phyloP scores from a whole-genome alignment of 2,888 invertebrate species.

The Ptychoptera albimana region DNA sequence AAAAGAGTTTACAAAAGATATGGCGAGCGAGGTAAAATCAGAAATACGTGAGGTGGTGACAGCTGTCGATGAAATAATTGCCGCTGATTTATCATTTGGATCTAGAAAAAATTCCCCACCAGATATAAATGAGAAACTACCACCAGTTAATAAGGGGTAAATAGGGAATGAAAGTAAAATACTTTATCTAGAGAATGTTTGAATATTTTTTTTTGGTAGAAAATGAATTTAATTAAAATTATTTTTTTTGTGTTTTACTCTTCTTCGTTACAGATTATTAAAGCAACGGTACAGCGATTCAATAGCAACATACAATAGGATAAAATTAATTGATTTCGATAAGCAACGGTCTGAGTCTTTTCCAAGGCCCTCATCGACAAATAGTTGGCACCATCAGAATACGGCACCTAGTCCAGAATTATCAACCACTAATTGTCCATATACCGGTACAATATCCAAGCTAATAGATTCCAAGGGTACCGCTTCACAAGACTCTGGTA shows the following conservation, averaged over 20 bases:
- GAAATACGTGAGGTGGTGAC: slow-evolving; percentile 59
- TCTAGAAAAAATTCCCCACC: slow-evolving; percentile 35
- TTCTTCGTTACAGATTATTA: slow-evolving; percentile 7
- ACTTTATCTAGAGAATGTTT: slow-evolving; percentile 34
- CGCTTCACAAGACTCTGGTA: slow-evolving; percentile 60
- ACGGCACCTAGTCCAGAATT: slow-evolving; percentile 12
- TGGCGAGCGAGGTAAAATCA: slow-evolving; percentile 64
- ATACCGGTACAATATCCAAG: slow-evolving; percentile 16
- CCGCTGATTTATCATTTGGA: slow-evolving; percentile 27
- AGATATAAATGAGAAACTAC: slow-evolving; percentile 15
- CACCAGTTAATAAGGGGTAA: slow-evolving; percentile 2
- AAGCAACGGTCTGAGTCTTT: slow-evolving; percentile 12
- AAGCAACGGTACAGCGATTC: slow-evolving; percentile 11
- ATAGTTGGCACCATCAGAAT: slow-evolving; percentile 8
- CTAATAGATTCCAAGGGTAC: slow-evolving; percentile 33
- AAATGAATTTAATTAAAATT: slow-evolving; percentile 17
- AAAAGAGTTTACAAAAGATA: slow-evolving; percentile 60
- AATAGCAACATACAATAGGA: not conserved
- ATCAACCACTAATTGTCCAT: slow-evolving; percentile 12
- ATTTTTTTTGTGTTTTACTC: too few species aligned
- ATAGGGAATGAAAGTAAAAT: slow-evolving; percentile 21
- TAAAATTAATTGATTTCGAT: slow-evolving; percentile 1
- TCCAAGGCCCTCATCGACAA: slow-evolving; percentile 12
- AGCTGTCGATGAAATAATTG: slow-evolving; percentile 54
- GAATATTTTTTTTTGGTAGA: slow-evolving; percentile 29